Base-by-base conservation (phyloP, 2,113 vertebrate species). In the Caloenas nicobarica region DNA sequence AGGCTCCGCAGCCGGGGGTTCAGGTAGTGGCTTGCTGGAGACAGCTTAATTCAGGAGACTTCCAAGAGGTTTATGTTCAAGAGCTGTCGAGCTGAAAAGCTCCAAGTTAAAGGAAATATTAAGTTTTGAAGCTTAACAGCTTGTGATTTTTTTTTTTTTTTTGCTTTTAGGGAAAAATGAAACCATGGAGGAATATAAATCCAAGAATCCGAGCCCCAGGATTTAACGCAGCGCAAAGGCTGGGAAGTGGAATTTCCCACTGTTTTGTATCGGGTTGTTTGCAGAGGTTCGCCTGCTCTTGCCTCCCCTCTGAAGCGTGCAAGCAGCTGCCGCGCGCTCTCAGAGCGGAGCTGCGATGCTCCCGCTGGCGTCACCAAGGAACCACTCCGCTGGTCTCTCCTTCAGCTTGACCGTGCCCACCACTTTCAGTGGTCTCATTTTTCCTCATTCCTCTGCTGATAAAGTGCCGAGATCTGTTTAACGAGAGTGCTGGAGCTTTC, bases 121-220 rank as follows among this genome's bases (percentile, higher is more conserved):
- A 92, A 89, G 78, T 95, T 97, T 91, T 97, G 84, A 93, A 95
- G 94, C 87, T 97, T 97, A 95, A 89, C 96, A 96, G 93, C 91
- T 96, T 92, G 73, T 64, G 70, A 79, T 71, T 38, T 50, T 62
- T 53, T 81, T 84, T 90, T 86, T 95, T 94, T 92, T 71, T 3
- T 42, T 42, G 15, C 7, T 44, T 44, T 17, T 44, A 61, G 33
- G 80, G 83, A 88, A 92, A 94, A 95, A 91, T 91, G 93, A 95
- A 97, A 91, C 93, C 81, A 44, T 80, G 83, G 89, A 94, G 87
- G 77, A 92, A 91, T 86, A 95, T 95, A 97, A 97, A 96, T 87
- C 84, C 53, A 57, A 87, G 84, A 70, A 95, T 65, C 81, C 89
- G 76, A 94, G 73, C 69, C n/a, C 54, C 85, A 74, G 91, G 73